Evolutionary conservation across 2,113 vertebrate genomes (phyloP).

Genomic region (Periophthalmus modestus): DNA sequence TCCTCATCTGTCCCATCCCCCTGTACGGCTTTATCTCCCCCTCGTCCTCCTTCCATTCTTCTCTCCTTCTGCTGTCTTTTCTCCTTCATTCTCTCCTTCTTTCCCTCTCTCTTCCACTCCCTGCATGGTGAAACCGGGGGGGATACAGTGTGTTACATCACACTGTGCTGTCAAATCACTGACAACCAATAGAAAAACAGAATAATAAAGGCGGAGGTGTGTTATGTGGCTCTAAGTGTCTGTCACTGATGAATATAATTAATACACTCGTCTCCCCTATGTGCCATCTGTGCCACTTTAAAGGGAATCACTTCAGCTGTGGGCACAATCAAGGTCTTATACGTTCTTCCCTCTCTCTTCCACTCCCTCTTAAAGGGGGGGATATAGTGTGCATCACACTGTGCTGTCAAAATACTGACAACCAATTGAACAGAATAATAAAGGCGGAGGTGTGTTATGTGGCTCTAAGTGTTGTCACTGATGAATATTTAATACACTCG

Average conservation of each 20-base stretch:
- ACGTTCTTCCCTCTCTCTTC: neutral
- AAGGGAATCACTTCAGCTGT: neutral
- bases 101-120: neutral
- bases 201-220: slow-evolving; percentile 24
- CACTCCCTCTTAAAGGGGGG: neutral
- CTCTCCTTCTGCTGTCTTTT: no score
- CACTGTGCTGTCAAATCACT: slow-evolving; percentile 47
- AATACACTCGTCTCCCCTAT: neutral
- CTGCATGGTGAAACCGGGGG: slow-evolving; percentile 5
- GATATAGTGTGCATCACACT: slow-evolving; percentile 37
- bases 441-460: slow-evolving; percentile 13
- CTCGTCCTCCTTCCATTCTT: neutral
- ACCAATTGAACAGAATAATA: slow-evolving; percentile 38
- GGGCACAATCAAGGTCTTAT: neutral
- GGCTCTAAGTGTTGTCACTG: slow-evolving; percentile 28
- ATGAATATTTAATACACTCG: slow-evolving; percentile 19
- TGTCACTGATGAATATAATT: slow-evolving; percentile 23
- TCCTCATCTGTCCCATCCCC: no score
- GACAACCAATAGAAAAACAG: slow-evolving; percentile 46
- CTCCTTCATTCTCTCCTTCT: no score
- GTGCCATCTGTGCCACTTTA: neutral
- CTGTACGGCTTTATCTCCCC: neutral
- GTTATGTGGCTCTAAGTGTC: slow-evolving; percentile 31
- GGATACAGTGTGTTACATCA: slow-evolving; percentile 35
- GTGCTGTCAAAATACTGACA: slow-evolving; percentile 55